Conservation (phyloP, 2,113 vertebrate genomes). For the Bufo bufo region DNA sequence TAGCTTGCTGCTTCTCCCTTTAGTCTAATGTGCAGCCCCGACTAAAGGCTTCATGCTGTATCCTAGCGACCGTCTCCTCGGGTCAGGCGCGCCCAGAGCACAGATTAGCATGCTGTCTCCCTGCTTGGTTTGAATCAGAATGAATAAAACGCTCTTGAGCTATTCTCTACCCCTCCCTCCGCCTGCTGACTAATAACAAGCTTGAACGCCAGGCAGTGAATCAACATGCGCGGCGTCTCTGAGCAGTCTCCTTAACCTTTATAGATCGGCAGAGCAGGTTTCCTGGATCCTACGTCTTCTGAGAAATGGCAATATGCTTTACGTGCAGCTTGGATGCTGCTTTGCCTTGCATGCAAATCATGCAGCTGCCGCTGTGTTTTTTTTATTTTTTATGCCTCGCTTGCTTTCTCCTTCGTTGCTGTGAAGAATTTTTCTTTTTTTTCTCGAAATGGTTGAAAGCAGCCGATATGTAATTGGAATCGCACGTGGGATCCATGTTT, state of each 20-base stretch:
- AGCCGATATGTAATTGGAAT: background rate
- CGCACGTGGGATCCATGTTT: background rate
- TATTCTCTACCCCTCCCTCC: slow-evolving; percentile 35
- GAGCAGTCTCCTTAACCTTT: slow-evolving; percentile 51
- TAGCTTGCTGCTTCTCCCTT: slow-evolving; percentile 68
- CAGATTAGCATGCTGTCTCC: slow-evolving; percentile 72
- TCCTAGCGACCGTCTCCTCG: slow-evolving; percentile 78
- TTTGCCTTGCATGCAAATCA: slow-evolving; percentile 56
- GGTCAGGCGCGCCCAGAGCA: slow-evolving; percentile 72
- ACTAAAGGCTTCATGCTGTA: slow-evolving; percentile 79
- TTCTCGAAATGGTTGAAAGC: background rate
- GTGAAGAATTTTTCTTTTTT: slow-evolving; percentile 12
- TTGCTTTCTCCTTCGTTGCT: background rate
- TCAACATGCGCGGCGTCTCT: slow-evolving; percentile 42
- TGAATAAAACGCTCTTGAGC: slow-evolving; percentile 59
- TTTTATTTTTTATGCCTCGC: background rate
- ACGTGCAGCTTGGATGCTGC: background rate
- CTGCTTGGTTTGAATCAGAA: slow-evolving; percentile 67
- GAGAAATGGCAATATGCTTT: slow-evolving; percentile 37
- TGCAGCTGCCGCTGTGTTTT: slow-evolving; percentile 13
- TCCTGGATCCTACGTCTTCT: slow-evolving; percentile 56
- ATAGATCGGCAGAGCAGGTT: slow-evolving; percentile 55
- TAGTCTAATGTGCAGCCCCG: slow-evolving; percentile 67
- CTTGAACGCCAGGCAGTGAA: slow-evolving; percentile 44
- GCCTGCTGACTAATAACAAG: slow-evolving; percentile 61